Conservation (phyloP, 37 sponge, comb jelly and placozoan species). For the Amphimedon queenslandica region DNA sequence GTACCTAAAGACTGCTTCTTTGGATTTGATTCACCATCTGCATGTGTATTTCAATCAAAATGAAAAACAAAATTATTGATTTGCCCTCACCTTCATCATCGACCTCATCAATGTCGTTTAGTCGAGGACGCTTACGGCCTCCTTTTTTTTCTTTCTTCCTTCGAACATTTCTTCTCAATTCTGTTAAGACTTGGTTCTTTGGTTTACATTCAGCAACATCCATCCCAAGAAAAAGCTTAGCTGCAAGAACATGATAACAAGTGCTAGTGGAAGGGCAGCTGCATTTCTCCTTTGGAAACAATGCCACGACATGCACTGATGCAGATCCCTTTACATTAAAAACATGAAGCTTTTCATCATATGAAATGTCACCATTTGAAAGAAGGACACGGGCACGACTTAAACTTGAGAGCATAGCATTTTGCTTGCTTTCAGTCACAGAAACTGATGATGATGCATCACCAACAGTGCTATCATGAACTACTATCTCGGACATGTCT, state of each 20-base stretch:
- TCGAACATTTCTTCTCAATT: not conserved
- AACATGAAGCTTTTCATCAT: conserved; percentile 13
- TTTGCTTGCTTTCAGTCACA: too few species aligned
- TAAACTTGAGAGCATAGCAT: not conserved
- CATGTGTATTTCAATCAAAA: too few species aligned
- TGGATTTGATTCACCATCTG: too few species aligned
- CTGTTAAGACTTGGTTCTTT: not conserved
- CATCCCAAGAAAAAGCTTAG: not conserved
- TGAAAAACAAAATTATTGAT: too few species aligned
- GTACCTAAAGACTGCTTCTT: too few species aligned
- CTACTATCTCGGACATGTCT: not conserved
- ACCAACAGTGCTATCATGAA: too few species aligned
- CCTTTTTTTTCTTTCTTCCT: not conserved
- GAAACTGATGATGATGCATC: conserved; percentile 1
- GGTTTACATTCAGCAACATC: not conserved
- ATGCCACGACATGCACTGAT: conserved; percentile 2
- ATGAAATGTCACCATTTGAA: not conserved
- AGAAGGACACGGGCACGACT: conserved; percentile 8
- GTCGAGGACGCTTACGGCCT: not conserved
- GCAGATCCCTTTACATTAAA: conserved; percentile 20
- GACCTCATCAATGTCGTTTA: not conserved
- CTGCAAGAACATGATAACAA: conserved; percentile 11
- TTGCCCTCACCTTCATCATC: too few species aligned
- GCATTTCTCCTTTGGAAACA: conserved; percentile 14
- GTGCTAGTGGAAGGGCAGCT: conserved; percentile 12